A percentile compares a stretch with the other conserved stretches of the same genome.
Evolutionary conservation across 2,113 vertebrate species (phyloP).

Genomic region (Lycaon pictus): DNA sequence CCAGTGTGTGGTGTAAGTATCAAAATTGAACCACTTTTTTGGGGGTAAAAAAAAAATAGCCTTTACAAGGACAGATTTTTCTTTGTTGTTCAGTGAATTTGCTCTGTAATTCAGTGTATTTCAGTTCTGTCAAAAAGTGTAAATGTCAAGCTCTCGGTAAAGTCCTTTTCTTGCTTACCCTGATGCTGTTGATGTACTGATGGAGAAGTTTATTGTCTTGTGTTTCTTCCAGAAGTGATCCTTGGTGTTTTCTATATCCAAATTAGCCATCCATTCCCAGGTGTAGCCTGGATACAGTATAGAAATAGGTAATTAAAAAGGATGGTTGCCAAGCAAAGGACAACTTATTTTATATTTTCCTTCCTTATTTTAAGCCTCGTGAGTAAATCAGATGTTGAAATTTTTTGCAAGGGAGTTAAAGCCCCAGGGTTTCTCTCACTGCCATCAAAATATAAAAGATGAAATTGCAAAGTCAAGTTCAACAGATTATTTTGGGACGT

Average conservation of each 20-base stretch:
- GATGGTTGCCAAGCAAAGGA: constrained; percentile 55
- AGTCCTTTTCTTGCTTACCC: constrained; percentile 67
- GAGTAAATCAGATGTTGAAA: constrained; percentile 54
- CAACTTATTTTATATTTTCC: constrained; percentile 48
- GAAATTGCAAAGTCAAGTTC: constrained; percentile 43
- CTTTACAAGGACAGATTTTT: constrained; percentile 72
- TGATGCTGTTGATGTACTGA: constrained; percentile 54
- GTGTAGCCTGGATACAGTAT: constrained; percentile 41
- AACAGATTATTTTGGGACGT: constrained; percentile 43
- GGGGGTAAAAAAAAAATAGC: constrained; percentile 1
- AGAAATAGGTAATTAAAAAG: constrained; percentile 54
- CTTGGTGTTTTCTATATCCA: constrained; percentile 68
- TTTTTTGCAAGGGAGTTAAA: constrained; percentile 49
- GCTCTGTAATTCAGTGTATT: constrained; percentile 65
- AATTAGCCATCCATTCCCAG: constrained; percentile 47
- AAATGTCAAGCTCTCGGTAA: constrained; percentile 67
- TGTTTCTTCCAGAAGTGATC: constrained; percentile 62
- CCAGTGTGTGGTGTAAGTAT: constrained; percentile 80
- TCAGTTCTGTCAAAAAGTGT: constrained; percentile 68
- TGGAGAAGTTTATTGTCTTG: constrained; percentile 50
- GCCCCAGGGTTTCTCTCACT: constrained; percentile 48
- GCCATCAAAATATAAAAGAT: constrained; percentile 59
- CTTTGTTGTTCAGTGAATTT: constrained; percentile 74
- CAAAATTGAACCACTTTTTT: constrained; percentile 72
- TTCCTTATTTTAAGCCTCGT: constrained; percentile 55